A percentile compares a stretch with the other conserved stretches of the same genome.
Evolutionary conservation across 2,888 invertebrate genomes (phyloP).

Genomic region (Steromphala cineraria): DNA sequence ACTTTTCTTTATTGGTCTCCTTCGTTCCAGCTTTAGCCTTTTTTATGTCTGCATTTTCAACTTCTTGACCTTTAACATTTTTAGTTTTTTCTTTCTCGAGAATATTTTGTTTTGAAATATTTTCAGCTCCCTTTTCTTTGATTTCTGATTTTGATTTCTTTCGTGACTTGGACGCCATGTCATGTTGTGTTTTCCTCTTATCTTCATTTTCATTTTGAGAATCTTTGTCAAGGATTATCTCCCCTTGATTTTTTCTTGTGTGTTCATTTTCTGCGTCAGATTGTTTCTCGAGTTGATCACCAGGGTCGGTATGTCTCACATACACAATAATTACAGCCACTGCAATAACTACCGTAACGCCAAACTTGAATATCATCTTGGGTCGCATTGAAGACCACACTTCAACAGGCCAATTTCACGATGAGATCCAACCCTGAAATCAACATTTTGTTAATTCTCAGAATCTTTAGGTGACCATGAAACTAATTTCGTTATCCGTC

Average conservation of each 20-base stretch:
- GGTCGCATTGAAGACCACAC: no score
- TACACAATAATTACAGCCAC: conserved; percentile 60
- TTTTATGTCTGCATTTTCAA: not conserved
- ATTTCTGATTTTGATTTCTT: not conserved
- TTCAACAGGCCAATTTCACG: no score
- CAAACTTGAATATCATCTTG: conserved; percentile 64
- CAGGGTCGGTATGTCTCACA: conserved; percentile 33
- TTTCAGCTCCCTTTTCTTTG: not conserved
- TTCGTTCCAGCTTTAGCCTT: not conserved
- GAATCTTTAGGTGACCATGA: no score
- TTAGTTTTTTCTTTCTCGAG: not conserved
- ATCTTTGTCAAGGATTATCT: not conserved
- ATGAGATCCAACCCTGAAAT: no score
- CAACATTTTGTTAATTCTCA: no score
- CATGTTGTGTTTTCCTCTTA: no score
- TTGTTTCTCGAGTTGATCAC: conserved; percentile 16
- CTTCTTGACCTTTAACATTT: not conserved
- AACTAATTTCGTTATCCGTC: no score
- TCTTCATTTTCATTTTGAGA: not conserved
- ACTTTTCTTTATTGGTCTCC: not conserved
- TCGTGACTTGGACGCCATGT: no score
- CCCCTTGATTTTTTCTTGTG: not conserved
- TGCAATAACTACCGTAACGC: conserved; percentile 56
- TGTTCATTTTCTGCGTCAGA: not conserved
- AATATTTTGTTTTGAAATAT: not conserved